Evolutionary conservation across 2,797 vertebrate species (phyloP), one percentile per base, ranked within the genome.

Genomic region (Lindbergichthys nudifrons): DNA sequence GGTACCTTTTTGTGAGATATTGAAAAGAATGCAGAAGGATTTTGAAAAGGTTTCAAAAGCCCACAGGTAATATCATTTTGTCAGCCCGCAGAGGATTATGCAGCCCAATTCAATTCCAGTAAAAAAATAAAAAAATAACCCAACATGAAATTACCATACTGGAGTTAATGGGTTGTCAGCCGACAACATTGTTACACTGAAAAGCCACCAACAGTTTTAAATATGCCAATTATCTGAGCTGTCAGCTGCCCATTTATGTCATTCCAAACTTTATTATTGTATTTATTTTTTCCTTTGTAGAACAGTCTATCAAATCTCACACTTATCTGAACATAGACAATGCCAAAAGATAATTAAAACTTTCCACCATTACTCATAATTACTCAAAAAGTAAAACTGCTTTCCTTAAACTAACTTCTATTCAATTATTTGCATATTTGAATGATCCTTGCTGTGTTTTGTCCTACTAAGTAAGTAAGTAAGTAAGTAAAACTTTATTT

Each of bases 121-220:
- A 9, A 45, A 50, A 61, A n/a, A 32, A 41, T 5, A 50, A 61
- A 46, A 68, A 45, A 3, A 10, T 14, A 5, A 23, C 48, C 15
- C 16, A n/a, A 64, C 50, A 51, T 58, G 26, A 79, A 80, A 39
- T 79, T 15, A 21, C 56, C 53, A 50, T 61, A 59, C 76, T 81
- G 69, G 47, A 82, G 73, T 78, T 80, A 87, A 85, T 73, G 70
- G 79, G 62, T 43, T 79, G 81, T 82, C 80, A 72, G 79, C 32
- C 52, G 83, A 85, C 62, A 65, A 47, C 71, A 68, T 26, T 50
- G 51, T 50, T 45, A 66, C 69, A 60, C 58, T 76, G 47, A 70
- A 75, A 70, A 75, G 43, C 72, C 82, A 50, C 79, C 83, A 51
- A 70, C 77, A 41, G 82, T 26, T 36, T 51, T 73, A 78, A 89